Percentiles rank a stretch among this genome's conserved stretches.
Evolutionary conservation across 1,140 invertebrate genomes (phyloP).

Genomic region (Spodoptera litura): DNA sequence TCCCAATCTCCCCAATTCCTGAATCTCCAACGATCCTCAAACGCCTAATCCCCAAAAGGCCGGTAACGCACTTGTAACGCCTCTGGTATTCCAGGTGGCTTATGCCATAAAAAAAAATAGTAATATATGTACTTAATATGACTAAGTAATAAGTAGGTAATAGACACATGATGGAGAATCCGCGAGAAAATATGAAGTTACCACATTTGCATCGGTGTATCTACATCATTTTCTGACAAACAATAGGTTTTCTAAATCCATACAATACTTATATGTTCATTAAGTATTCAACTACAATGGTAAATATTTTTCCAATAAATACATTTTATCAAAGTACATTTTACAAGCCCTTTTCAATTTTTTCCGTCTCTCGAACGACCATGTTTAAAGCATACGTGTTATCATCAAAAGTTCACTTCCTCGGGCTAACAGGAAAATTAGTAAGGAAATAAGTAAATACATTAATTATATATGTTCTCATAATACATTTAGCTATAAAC

Average conservation of each 20-base stretch:
- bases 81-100: too few species aligned
- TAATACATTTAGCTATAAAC: slow-evolving; percentile 29
- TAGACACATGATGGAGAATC: neutral
- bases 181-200: slow-evolving; percentile 25
- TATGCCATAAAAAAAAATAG: too few species aligned
- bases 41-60: too few species aligned
- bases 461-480: neutral
- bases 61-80: too few species aligned
- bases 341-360: slow-evolving; percentile 3
- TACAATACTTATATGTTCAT: slow-evolving; percentile 11
- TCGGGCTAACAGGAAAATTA: neutral
- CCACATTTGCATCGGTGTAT: neutral
- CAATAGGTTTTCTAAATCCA: neutral
- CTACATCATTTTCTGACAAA: neutral
- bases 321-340: slow-evolving; percentile 22
- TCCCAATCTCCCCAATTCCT: too few species aligned
- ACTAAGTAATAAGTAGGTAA: neutral
- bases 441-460: neutral
- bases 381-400: neutral
- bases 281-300: slow-evolving; percentile 18
- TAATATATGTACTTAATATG: too few species aligned
- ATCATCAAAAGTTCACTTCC: neutral
- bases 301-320: slow-evolving; percentile 27
- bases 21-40: too few species aligned
- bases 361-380: neutral